Conservation (phyloP, 2,888 invertebrate species). For the Amphipyra tragopoginis region DNA sequence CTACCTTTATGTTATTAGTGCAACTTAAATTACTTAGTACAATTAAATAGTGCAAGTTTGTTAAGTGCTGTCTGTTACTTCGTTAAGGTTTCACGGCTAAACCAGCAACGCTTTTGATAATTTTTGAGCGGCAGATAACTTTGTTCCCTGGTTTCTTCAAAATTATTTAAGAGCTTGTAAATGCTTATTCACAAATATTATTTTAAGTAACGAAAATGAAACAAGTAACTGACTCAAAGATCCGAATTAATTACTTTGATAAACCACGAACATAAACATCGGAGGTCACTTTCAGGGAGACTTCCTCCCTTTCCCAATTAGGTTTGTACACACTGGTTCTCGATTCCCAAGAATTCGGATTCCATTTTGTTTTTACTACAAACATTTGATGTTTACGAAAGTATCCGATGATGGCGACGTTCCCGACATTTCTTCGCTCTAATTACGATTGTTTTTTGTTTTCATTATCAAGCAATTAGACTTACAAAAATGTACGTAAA, state of each 20-base stretch:
- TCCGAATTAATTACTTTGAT: conserved; percentile 15
- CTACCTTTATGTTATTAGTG: no score
- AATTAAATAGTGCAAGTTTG: no score
- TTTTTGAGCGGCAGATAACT: no score
- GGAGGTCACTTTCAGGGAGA: conserved; percentile 21
- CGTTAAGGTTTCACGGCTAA: no score
- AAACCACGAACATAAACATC: conserved; percentile 25
- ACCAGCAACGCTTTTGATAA: no score
- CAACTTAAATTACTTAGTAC: no score
- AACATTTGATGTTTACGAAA: conserved; percentile 50
- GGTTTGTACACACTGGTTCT: conserved; percentile 18
- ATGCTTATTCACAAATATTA: neutral
- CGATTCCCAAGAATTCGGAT: conserved; percentile 24
- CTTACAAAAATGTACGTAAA: conserved; percentile 21
- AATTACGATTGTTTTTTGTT: conserved; percentile 50
- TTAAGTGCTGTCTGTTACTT: no score
- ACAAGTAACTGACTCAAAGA: conserved; percentile 2
- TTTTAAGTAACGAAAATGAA: neutral
- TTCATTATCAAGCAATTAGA: conserved; percentile 25
- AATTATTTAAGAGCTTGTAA: neutral
- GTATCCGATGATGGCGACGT: conserved; percentile 30
- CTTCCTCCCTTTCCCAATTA: conserved; percentile 35
- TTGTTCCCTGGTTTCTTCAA: no score
- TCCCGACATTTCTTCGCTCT: conserved; percentile 9
- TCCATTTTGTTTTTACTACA: conserved; percentile 49